Percentiles rank a stretch among this genome's conserved stretches.
Evolutionary conservation across 2,797 vertebrate species (phyloP).

Genomic region (Cephalopachus bancanus): DNA sequence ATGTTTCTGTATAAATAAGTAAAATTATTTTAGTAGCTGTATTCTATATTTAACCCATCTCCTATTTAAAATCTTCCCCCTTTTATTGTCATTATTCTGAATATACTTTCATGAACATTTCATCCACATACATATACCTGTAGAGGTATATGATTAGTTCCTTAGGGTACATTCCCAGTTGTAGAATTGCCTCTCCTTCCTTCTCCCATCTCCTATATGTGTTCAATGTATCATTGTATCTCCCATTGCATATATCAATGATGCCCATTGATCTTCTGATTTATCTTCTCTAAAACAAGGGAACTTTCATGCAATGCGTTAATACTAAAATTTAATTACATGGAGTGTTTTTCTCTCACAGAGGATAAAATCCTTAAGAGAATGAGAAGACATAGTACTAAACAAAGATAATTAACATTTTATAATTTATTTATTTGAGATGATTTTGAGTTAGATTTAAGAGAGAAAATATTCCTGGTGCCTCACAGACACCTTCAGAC

Average conservation of each 20-base stretch:
- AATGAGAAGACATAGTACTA: neutral
- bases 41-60: neutral
- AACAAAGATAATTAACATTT: neutral
- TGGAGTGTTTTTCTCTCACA: neutral
- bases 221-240: neutral
- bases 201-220: neutral
- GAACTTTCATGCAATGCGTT: neutral
- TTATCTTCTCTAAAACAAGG: neutral
- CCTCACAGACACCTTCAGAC: neutral
- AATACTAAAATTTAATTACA: neutral
- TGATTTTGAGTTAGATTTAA: neutral
- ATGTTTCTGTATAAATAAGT: neutral
- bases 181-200: neutral
- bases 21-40: neutral
- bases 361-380: neutral
- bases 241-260: neutral
- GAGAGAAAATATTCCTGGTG: neutral
- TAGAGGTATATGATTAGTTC: neutral
- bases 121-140: neutral
- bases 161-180: neutral
- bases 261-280: neutral
- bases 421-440: neutral
- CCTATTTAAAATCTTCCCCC: neutral
- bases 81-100: neutral
- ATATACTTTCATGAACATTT: neutral